A percentile compares a stretch with the other conserved stretches of the same genome.
Evolutionary conservation across 2,113 vertebrate species (phyloP).

Genomic region (Macrotis lagotis): DNA sequence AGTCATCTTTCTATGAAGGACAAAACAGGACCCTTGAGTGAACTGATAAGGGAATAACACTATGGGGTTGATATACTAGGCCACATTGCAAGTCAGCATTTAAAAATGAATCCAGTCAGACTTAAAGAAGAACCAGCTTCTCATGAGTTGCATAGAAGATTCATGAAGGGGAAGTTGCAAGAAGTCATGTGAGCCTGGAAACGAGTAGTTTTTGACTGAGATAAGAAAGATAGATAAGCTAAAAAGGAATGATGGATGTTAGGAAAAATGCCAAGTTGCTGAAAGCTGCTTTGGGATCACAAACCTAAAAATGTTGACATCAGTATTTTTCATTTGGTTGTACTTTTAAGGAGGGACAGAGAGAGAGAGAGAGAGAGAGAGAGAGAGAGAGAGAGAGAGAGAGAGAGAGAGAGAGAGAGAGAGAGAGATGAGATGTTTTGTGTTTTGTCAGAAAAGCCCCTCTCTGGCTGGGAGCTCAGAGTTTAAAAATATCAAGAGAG

Average conservation of each 20-base stretch:
- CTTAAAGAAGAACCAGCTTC: background rate
- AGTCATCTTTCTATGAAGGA: background rate
- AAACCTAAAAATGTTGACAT: background rate
- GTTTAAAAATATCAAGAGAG: background rate
- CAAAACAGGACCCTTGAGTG: background rate
- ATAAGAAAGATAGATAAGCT: background rate
- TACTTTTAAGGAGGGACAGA: background rate
- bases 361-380: too few relatives aligned
- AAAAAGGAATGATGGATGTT: background rate
- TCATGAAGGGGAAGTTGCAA: background rate
- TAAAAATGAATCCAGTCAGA: background rate
- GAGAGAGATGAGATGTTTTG: background rate
- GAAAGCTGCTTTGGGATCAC: background rate
- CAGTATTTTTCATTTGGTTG: background rate
- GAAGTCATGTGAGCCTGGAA: background rate
- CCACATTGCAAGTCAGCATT: background rate
- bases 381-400: too few relatives aligned
- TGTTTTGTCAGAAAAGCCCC: background rate
- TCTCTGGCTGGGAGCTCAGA: background rate
- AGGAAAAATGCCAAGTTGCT: background rate
- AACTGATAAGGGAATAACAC: background rate
- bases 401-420: too few relatives aligned
- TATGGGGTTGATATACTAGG: background rate
- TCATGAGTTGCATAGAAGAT: background rate
- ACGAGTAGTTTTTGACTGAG: background rate